Conservation (phyloP, 2,113 vertebrate genomes). For the Argyrosomus japonicus region DNA sequence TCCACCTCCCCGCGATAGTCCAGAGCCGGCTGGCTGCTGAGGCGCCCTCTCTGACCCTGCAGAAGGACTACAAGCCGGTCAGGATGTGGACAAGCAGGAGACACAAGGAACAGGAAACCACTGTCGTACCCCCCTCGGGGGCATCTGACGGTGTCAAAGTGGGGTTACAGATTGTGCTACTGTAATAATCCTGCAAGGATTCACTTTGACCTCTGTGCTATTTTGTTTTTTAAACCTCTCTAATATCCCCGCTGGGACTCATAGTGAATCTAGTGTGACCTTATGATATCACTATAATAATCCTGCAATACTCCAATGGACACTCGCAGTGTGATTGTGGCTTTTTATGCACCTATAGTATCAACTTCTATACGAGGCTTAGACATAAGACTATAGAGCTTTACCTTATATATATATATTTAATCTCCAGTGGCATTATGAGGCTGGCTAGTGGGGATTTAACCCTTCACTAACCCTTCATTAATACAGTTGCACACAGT, state of each 20-base stretch:
- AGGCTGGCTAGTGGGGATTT: background rate
- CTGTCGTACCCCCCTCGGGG: background rate
- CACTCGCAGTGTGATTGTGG: background rate
- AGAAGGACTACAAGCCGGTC: slow-evolving; percentile 50
- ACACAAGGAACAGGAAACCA: slow-evolving; percentile 15
- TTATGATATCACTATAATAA: background rate
- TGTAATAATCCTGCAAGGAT: slow-evolving; percentile 26
- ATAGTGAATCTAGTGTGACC: background rate
- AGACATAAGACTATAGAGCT: background rate
- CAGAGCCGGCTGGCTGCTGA: slow-evolving; percentile 59
- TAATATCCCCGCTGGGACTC: background rate
- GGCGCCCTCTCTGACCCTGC: slow-evolving; percentile 66
- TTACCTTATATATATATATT: background rate
- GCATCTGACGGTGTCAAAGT: background rate
- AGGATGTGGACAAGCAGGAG: slow-evolving; percentile 47
- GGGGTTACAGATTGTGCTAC: slow-evolving; percentile 14
- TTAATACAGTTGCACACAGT: background rate
- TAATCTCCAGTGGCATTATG: slow-evolving; percentile 8
- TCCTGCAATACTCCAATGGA: background rate
- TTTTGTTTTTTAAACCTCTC: slow-evolving; percentile 6
- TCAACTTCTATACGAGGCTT: background rate
- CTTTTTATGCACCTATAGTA: background rate
- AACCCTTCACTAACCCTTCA: slow-evolving; percentile 8
- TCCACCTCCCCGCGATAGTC: slow-evolving; percentile 35
- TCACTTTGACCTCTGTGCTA: slow-evolving; percentile 22